Evolutionary conservation across 2,113 vertebrate species (phyloP), one percentile per base, ranked within the genome.

Genomic region (Amphiprion percula): DNA sequence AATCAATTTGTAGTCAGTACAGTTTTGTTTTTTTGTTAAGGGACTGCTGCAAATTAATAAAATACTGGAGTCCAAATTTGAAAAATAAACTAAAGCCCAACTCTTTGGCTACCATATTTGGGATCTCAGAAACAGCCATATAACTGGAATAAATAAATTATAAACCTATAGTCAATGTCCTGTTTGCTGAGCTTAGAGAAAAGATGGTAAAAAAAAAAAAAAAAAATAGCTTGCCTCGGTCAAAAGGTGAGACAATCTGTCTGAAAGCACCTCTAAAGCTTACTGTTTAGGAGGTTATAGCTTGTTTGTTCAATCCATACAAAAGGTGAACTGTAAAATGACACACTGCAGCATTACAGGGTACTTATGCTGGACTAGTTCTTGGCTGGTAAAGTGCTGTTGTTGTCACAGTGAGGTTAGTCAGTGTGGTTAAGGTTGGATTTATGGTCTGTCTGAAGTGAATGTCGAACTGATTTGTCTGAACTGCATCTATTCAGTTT

Each of bases 381-480:
- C 63, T 50, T 33, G 24, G 46, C 46, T 17, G 63, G 41, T 12
- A 44, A 14, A 44, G 11, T 50, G 49, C 6, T 17, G n/a, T 50
- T 9, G 49, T 21, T 65, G 26, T 37, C 33, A 9, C 8, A 9
- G 5, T 33, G n/a, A 21, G 16, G 3, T 47, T 70, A 49, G 59
- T 11, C 59, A 33, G 68, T 41, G 10, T 49, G 14, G n/a, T 71
- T 50, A 60, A 23, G 49, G 58, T 11, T 61, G 58, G 46, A 37
- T 52, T 72, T 52, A 61, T 8, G 9, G n/a, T 14, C 10, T 12
- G 4, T 71, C n/a, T 50, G 14, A 24, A 4, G 15, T 47, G 46
- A 30, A 30, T 30, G 4, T 5, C 30, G 30, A 30, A 30, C 30
- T 12, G 14, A 15, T 14, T 6, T 19, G 4, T 71, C n/a, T 39